phyloP scores from a whole-genome alignment of 2,113 vertebrate species.

The Corythornis madagascariensis region DNA sequence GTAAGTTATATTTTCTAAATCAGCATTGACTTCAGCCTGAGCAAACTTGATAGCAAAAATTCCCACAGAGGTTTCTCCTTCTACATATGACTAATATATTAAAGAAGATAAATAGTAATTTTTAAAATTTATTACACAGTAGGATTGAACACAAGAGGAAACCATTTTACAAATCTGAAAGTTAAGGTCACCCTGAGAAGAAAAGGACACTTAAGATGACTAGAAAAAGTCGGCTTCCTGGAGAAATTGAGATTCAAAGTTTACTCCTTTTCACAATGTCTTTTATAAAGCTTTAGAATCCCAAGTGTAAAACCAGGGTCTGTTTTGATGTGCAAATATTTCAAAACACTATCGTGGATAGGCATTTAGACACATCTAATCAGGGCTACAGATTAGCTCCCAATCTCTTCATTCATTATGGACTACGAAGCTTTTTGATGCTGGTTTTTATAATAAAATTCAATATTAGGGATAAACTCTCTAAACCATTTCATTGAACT shows the following conservation, averaged over 20 bases:
- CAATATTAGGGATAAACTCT: background rate
- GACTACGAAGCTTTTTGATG: background rate
- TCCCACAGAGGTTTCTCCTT: constrained; percentile 29
- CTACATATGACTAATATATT: constrained; percentile 29
- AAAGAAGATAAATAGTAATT: constrained; percentile 66
- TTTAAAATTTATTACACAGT: constrained; percentile 52
- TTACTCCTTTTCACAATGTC: constrained; percentile 53
- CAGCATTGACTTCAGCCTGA: constrained; percentile 47
- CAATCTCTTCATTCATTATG: background rate
- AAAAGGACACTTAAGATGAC: constrained; percentile 66
- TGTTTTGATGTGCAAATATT: constrained; percentile 81
- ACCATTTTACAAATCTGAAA: constrained; percentile 68
- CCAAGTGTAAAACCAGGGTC: constrained; percentile 66
- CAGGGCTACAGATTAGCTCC: background rate
- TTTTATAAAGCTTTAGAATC: constrained; percentile 69
- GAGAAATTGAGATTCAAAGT: constrained; percentile 74
- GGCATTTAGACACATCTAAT: constrained; percentile 7
- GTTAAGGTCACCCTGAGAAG: constrained; percentile 78
- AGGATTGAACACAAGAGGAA: constrained; percentile 57
- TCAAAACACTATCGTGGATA: constrained; percentile 35
- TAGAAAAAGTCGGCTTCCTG: constrained; percentile 64
- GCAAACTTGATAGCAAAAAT: constrained; percentile 18
- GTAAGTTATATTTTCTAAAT: constrained; percentile 57
- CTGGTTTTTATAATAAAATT: background rate
- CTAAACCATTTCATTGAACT: background rate